Percentiles rank a stretch among this genome's conserved stretches.
Evolutionary conservation across 2,113 vertebrate species (phyloP).

Genomic region (Tamias sibiricus): DNA sequence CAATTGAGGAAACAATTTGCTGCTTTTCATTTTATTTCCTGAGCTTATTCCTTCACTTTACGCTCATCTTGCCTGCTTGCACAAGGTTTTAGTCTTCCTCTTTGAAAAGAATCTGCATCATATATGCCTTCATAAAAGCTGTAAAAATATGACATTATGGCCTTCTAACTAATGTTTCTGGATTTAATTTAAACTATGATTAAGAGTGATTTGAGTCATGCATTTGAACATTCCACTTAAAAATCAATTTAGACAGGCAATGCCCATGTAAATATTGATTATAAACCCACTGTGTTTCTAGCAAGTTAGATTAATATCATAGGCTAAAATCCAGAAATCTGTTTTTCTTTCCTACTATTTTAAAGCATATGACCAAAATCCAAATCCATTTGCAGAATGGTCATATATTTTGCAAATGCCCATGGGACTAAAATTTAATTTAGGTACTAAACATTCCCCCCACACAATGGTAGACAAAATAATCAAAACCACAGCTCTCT

Average conservation of each 20-base stretch:
- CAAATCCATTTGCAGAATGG: conserved; percentile 40
- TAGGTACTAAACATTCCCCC: conserved; percentile 18
- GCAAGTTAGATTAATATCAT: conserved; percentile 51
- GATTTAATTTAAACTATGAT: conserved; percentile 57
- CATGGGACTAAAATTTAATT: conserved; percentile 60
- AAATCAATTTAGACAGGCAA: conserved; percentile 60
- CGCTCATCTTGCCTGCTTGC: neutral
- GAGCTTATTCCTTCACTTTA: neutral
- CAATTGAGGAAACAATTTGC: conserved; percentile 52
- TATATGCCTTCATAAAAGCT: conserved; percentile 1
- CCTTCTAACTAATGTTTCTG: conserved; percentile 13
- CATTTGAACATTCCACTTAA: conserved; percentile 65
- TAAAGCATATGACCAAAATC: conserved; percentile 43
- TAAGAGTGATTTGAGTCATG: conserved; percentile 53
- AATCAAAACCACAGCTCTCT: conserved; percentile 52
- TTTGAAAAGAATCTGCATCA: neutral
- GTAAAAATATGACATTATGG: conserved; percentile 36
- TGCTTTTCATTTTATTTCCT: conserved; percentile 59
- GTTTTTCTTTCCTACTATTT: conserved; percentile 59
- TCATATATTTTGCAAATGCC: conserved; percentile 60
- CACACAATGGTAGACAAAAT: conserved; percentile 49
- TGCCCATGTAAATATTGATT: conserved; percentile 66
- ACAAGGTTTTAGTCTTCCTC: neutral
- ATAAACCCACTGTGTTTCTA: conserved; percentile 44
- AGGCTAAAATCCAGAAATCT: conserved; percentile 35